Conservation (phyloP, 64 coral and sea anemone genomes). For the Acropora tenuis region DNA sequence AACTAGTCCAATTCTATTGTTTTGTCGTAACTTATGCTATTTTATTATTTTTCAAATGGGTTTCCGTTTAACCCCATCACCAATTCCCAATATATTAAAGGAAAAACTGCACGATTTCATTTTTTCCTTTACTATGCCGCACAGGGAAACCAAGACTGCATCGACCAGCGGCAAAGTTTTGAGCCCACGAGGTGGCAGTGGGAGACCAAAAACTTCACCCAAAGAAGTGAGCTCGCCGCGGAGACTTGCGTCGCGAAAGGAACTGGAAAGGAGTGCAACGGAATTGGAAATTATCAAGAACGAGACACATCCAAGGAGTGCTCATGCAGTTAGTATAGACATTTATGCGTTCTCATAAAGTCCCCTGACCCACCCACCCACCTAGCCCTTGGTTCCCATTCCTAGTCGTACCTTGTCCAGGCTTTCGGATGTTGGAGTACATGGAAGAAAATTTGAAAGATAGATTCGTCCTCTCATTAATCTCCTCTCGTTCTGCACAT, state of each 20-base stretch:
- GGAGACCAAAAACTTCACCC: conserved; percentile 22
- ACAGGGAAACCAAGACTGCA: not conserved
- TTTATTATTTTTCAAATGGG: no score
- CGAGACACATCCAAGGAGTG: conserved; percentile 28
- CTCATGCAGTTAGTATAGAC: conserved; percentile 13
- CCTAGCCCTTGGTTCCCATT: not conserved
- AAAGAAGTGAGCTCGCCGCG: conserved; percentile 19
- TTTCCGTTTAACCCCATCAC: no score
- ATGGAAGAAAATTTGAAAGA: no score
- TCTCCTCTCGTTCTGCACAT: no score
- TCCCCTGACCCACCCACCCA: not conserved
- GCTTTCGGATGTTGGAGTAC: no score
- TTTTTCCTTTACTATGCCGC: no score
- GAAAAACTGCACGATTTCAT: no score
- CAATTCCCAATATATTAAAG: no score
- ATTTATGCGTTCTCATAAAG: not conserved
- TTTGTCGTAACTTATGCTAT: no score
- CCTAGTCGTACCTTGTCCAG: no score
- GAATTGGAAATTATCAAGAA: conserved; percentile 32
- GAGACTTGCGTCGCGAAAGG: conserved; percentile 14
- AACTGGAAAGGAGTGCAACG: conserved; percentile 42
- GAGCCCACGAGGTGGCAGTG: not conserved
- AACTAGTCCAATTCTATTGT: no score
- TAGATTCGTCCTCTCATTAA: no score
- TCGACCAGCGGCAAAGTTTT: not conserved